These are phyloP conservation scores for Montipora foliosa DNA, from an alignment of 64 coral and sea anemone species.

Conservation along the genomic window DNA sequence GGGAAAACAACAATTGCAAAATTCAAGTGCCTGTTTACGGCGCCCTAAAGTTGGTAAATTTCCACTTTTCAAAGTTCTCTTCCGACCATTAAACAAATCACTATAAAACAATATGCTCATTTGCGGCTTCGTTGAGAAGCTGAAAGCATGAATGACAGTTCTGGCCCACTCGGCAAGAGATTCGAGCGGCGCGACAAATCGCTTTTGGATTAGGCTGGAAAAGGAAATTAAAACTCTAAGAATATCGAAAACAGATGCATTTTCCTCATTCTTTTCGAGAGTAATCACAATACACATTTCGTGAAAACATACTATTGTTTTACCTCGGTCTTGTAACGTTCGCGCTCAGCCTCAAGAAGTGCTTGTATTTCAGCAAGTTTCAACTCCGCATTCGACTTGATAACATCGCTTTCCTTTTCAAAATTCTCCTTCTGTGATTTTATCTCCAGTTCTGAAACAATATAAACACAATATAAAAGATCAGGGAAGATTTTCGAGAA, in stretches of 20 bases:
- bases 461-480: background rate
- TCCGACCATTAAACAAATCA: background rate
- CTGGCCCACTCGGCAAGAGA: background rate
- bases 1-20: no score
- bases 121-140: background rate
- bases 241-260: no score
- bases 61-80: background rate
- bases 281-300: background rate
- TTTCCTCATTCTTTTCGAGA: background rate
- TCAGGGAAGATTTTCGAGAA: background rate
- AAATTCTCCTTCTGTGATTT: constrained; percentile 84
- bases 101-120: background rate
- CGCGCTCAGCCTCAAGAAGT: constrained; percentile 69
- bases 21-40: no score
- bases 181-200: background rate
- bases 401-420: constrained; percentile 61
- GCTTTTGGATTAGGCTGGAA: background rate
- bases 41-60: background rate
- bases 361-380: constrained; percentile 81
- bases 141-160: background rate
- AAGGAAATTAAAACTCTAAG: no score
- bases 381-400: constrained; percentile 59
- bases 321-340: constrained; percentile 35
- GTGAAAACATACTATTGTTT: background rate
- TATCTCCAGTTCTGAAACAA: constrained; percentile 78